phyloP scores from a whole-genome alignment of 2,888 invertebrate species.

The Rapana venosa region DNA sequence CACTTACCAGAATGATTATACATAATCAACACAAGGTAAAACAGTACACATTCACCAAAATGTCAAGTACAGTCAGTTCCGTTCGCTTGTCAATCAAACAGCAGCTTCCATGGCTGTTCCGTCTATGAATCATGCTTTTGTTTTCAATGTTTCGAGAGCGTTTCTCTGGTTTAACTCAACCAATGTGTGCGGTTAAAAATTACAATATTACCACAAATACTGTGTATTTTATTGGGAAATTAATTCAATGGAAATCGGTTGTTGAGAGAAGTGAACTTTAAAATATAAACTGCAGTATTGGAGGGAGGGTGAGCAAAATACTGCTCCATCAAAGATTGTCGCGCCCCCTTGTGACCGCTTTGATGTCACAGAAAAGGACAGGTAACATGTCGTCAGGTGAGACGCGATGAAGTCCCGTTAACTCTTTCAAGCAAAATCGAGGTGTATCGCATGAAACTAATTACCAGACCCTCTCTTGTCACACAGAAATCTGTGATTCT shows the following conservation, averaged over 20 bases:
- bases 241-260: background rate
- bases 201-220: background rate
- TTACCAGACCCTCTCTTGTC: too few relatives aligned
- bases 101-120: slow-evolving; percentile 38
- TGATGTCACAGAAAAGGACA: slow-evolving; percentile 29
- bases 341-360: slow-evolving; percentile 38
- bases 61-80: slow-evolving; percentile 13
- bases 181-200: background rate
- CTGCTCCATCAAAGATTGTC: background rate
- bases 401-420: background rate
- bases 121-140: background rate
- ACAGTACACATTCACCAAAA: background rate
- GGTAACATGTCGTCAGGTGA: slow-evolving; percentile 38
- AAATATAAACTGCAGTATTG: background rate
- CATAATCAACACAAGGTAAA: background rate
- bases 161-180: background rate
- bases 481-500: too few relatives aligned
- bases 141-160: background rate
- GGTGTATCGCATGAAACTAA: background rate
- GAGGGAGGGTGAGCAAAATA: background rate
- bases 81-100: slow-evolving; percentile 43
- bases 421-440: background rate
- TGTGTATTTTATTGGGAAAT: background rate
- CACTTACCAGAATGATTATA: slow-evolving; percentile 15
- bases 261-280: background rate